These are phyloP conservation scores for Melanogrammus aeglefinus DNA, from an alignment of 2,797 vertebrate species.

Conservation along the genomic window DNA sequence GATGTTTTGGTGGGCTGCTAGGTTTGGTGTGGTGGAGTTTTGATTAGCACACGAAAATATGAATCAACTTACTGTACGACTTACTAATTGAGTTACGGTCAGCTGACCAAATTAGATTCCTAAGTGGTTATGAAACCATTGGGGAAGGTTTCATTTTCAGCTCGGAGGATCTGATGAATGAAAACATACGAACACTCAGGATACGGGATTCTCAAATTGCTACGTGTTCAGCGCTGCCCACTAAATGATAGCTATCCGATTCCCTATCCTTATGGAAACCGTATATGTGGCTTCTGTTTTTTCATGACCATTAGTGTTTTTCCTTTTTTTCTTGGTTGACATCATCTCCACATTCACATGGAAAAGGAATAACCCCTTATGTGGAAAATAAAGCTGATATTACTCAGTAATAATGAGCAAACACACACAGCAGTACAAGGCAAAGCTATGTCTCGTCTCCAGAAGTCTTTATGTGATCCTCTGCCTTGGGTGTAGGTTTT, in stretches of 20 bases:
- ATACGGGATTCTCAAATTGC: slow-evolving; percentile 8
- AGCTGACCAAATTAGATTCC: background rate
- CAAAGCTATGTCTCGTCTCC: background rate
- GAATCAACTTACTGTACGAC: background rate
- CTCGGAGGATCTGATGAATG: background rate
- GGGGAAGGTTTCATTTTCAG: slow-evolving; percentile 11
- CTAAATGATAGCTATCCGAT: slow-evolving; percentile 41
- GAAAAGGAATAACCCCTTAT: background rate
- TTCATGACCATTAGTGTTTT: background rate
- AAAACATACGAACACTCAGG: slow-evolving; percentile 20
- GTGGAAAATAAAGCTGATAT: background rate
- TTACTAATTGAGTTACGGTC: background rate
- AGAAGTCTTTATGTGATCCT: background rate
- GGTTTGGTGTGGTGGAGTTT: background rate
- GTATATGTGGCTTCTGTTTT: slow-evolving; percentile 26
- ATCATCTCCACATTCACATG: background rate
- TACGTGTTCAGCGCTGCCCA: slow-evolving; percentile 32
- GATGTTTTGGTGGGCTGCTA: background rate
- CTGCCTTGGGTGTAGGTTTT: background rate
- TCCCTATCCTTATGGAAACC: slow-evolving; percentile 21
- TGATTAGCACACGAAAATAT: background rate
- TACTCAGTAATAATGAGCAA: background rate
- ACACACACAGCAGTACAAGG: slow-evolving; percentile 1
- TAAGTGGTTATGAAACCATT: background rate
- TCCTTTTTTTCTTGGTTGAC: background rate